phyloP scores from a whole-genome alignment of 2,113 vertebrate genomes.

The Formicarius rufipectus region DNA sequence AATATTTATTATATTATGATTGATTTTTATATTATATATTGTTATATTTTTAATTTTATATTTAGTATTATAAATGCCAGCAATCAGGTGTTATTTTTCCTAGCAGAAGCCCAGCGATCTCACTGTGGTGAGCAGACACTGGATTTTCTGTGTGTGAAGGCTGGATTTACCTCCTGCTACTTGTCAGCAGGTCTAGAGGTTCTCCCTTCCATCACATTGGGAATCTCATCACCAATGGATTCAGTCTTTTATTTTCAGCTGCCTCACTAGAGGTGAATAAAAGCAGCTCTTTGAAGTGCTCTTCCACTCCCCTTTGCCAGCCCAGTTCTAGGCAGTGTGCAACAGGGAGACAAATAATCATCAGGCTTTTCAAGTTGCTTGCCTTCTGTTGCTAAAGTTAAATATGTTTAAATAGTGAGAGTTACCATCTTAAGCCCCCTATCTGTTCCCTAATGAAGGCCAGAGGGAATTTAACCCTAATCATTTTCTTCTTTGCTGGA shows the following conservation, averaged over 20 bases:
- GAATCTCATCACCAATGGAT: neutral
- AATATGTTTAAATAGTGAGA: constrained; percentile 25
- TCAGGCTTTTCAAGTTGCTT: neutral
- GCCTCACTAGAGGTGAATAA: neutral
- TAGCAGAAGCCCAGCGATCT: neutral
- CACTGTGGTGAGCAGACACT: neutral
- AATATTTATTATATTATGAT: neutral
- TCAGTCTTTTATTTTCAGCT: neutral
- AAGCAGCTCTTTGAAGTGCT: neutral
- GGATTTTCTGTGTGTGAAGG: neutral
- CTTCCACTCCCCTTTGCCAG: neutral
- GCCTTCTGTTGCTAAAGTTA: constrained; percentile 1
- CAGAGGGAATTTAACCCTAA: constrained; percentile 37
- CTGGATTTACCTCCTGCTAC: neutral
- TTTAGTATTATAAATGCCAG: neutral
- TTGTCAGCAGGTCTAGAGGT: neutral
- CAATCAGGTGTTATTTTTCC: neutral
- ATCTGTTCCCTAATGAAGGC: constrained; percentile 45
- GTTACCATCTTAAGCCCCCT: constrained; percentile 6
- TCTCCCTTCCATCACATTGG: neutral
- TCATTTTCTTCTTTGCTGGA: neutral
- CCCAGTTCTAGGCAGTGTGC: neutral
- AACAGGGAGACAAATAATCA: neutral
- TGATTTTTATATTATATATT: neutral
- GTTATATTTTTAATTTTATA: neutral